Evolutionary conservation across 1,140 invertebrate species (phyloP), one percentile per base, ranked within the genome.

Genomic region (Pseudomyrmex flavicornis): DNA sequence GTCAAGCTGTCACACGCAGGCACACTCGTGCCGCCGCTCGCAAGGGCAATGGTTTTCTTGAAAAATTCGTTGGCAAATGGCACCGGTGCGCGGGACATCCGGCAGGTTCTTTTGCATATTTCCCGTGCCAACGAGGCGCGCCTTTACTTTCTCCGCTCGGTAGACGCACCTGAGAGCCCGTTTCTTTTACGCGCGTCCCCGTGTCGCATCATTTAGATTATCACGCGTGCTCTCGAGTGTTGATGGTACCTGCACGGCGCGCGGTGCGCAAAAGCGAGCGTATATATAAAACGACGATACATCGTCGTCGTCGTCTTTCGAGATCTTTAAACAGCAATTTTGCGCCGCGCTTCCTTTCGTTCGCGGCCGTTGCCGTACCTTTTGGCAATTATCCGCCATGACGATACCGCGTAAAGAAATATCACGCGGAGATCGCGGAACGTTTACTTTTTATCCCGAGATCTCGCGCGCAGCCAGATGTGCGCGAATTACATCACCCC

Each of bases 1-100:
- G 88, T 89, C 80, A 86, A 86, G 76, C 75, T 88, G 88, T 89
- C 88, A 77, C 80, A 46, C 2, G 52, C 88, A 84, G 84, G 68
- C 58, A 35, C 58, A 65, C 70, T 74, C 59, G 82, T 44, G 69
- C 65, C 69, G 56, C 68, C 22, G n/a, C 20, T 52, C 44, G 69
- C 52, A 50, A 88, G 62, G 63, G 70, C 72, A 63, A 46, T 12
- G 46, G 22, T 80, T 62, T 84, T 59, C 72, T 72, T 4, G 74
- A 83, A 66, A 85, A 88, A 85, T 88, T 88, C 48, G 69, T 72
- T 63, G 62, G 88, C 85, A 88, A 88, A 69, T 73, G 66, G 82
- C 85, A 48, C 20, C 76, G 70, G 75, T 83, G 66, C 20, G 66
- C 50, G 10, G 65, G 62, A n/a, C 54, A 48, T 63, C 44, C 52